These are phyloP conservation scores for Mugil cephalus DNA, from an alignment of 2,113 vertebrate species.

Conservation along the genomic window DNA sequence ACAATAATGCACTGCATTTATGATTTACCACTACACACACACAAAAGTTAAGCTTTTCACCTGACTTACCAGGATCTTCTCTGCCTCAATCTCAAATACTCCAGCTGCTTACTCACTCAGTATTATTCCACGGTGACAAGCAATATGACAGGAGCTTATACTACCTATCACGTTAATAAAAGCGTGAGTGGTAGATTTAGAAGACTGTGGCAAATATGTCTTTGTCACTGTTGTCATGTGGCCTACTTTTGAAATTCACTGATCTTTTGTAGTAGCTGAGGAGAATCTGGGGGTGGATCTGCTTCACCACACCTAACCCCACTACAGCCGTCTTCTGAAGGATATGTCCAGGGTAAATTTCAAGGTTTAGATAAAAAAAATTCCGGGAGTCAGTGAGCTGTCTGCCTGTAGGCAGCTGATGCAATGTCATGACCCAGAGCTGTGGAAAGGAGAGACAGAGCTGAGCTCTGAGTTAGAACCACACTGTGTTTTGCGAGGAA, in stretches of 20 bases:
- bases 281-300: neutral
- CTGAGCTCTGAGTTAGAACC: neutral
- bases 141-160: neutral
- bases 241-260: neutral
- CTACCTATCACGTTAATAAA: slow-evolving; percentile 5
- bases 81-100: slow-evolving; percentile 36
- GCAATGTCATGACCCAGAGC: neutral
- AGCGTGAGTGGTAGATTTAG: neutral
- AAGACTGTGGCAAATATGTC: neutral
- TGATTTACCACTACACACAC: slow-evolving; percentile 4
- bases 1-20: neutral
- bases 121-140: neutral
- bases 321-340: neutral
- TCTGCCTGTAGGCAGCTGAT: neutral
- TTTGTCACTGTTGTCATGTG: neutral
- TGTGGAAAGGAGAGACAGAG: neutral
- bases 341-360: neutral
- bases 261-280: slow-evolving; percentile 1
- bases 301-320: neutral
- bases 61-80: neutral
- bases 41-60: slow-evolving; percentile 32
- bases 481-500: neutral
- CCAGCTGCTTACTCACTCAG: slow-evolving; percentile 10
- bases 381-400: neutral
- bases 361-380: neutral